Evolutionary conservation across 2,888 invertebrate genomes (phyloP).

Genomic region (Lamellibrachia columna): DNA sequence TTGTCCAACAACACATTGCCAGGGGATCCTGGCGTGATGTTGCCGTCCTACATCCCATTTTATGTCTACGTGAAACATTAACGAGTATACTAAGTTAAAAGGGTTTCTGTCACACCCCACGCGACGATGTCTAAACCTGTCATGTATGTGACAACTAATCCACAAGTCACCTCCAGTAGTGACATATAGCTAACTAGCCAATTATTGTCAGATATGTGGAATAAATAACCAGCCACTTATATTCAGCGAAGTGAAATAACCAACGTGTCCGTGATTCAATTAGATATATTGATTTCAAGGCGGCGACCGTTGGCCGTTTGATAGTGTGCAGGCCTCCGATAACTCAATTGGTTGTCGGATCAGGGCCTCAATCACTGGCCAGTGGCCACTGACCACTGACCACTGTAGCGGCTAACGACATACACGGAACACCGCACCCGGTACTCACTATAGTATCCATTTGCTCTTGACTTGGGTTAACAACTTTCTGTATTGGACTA

Average conservation of each 20-base stretch:
- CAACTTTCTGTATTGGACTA: too few relatives aligned
- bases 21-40: not conserved
- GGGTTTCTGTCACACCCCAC: not conserved
- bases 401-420: not conserved
- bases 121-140: not conserved
- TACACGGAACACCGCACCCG: not conserved
- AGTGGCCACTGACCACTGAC: not conserved
- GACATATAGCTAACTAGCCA: not conserved
- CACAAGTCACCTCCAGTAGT: not conserved
- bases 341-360: not conserved
- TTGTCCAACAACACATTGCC: not conserved
- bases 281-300: not conserved
- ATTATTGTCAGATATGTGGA: conserved; percentile 11
- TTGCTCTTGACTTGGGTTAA: too few relatives aligned
- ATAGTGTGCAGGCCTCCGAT: not conserved
- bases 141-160: not conserved
- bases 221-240: not conserved
- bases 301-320: not conserved
- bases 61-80: not conserved
- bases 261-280: not conserved
- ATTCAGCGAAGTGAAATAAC: not conserved
- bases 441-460: not conserved
- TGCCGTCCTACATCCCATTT: not conserved
- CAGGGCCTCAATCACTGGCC: not conserved
- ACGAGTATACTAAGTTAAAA: not conserved